phyloP scores from a whole-genome alignment of 2,888 invertebrate species.

The Drosophila kuntzei region DNA sequence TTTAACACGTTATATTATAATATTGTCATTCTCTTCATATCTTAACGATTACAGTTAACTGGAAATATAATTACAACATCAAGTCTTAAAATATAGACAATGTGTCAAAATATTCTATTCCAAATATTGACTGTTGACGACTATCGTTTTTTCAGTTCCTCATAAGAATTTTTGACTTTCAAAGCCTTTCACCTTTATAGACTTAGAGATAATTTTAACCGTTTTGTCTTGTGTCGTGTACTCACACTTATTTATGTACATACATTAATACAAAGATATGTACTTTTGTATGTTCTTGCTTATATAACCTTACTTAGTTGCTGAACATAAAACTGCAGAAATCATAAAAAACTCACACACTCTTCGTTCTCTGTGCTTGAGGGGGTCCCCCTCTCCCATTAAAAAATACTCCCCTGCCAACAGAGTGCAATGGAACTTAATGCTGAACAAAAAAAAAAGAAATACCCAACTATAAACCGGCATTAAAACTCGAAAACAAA shows the following conservation, averaged over 20 bases:
- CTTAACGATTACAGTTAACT: too few relatives aligned
- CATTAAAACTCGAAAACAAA: conserved; percentile 53
- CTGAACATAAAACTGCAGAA: conserved; percentile 55
- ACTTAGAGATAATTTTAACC: background rate
- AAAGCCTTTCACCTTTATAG: conserved; percentile 9
- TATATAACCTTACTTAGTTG: conserved; percentile 39
- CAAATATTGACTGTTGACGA: conserved; percentile 13
- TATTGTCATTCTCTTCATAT: too few relatives aligned
- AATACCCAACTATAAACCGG: conserved; percentile 47
- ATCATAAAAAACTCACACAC: conserved; percentile 34
- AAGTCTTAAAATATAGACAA: background rate
- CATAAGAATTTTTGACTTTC: conserved; percentile 7
- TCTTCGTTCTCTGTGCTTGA: conserved; percentile 21
- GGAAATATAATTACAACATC: background rate
- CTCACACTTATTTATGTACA: conserved; percentile 8
- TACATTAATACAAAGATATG: conserved; percentile 9
- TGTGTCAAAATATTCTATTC: background rate
- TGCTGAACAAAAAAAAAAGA: conserved; percentile 17
- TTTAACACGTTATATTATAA: too few relatives aligned
- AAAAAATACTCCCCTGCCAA: conserved; percentile 27
- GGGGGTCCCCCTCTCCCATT: conserved; percentile 6
- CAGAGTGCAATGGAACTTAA: conserved; percentile 52
- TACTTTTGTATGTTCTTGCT: conserved; percentile 15
- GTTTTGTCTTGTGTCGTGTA: background rate
- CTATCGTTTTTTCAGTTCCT: background rate